These are phyloP conservation scores for Ceuthmochares aereus DNA, from an alignment of 2,113 vertebrate species.

Conservation along the genomic window DNA sequence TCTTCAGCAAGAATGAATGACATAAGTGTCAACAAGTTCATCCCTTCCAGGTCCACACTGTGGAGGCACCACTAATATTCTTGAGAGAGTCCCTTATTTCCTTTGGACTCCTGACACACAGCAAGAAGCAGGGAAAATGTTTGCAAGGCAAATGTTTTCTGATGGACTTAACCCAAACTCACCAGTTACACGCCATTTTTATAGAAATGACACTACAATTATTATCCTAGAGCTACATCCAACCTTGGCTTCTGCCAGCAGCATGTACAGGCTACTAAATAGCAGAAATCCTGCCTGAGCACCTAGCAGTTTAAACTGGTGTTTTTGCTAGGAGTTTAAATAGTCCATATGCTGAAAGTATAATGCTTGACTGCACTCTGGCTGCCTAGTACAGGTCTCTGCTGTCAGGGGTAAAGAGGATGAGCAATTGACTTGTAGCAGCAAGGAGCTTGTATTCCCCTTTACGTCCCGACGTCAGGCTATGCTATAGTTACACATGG, in stretches of 20 bases:
- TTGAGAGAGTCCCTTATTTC: neutral
- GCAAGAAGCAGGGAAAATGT: neutral
- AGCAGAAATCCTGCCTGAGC: slow-evolving; percentile 39
- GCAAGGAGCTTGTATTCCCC: neutral
- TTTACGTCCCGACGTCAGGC: fast-evolving
- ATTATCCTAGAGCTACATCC: slow-evolving; percentile 8
- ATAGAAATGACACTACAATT: slow-evolving; percentile 38
- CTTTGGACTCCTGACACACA: neutral
- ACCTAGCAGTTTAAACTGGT: slow-evolving; percentile 36
- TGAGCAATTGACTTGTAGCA: neutral
- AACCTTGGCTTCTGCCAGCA: slow-evolving; percentile 35
- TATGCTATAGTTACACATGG: neutral
- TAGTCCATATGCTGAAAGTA: slow-evolving; percentile 38
- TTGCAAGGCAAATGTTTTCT: slow-evolving; percentile 7
- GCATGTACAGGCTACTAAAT: slow-evolving; percentile 31
- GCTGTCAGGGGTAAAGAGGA: neutral
- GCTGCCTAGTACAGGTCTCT: slow-evolving; percentile 2
- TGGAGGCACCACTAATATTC: neutral
- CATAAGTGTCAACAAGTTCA: neutral
- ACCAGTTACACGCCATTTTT: slow-evolving; percentile 15
- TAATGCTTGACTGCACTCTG: neutral
- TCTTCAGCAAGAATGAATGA: neutral
- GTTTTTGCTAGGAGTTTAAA: slow-evolving; percentile 54
- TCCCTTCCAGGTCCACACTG: neutral
- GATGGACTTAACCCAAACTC: neutral